Percentiles rank a stretch among this genome's conserved stretches.
These are phyloP conservation scores for Iphiclides podalirius DNA, from an alignment of 2,888 invertebrate species.

Conservation along the genomic window DNA sequence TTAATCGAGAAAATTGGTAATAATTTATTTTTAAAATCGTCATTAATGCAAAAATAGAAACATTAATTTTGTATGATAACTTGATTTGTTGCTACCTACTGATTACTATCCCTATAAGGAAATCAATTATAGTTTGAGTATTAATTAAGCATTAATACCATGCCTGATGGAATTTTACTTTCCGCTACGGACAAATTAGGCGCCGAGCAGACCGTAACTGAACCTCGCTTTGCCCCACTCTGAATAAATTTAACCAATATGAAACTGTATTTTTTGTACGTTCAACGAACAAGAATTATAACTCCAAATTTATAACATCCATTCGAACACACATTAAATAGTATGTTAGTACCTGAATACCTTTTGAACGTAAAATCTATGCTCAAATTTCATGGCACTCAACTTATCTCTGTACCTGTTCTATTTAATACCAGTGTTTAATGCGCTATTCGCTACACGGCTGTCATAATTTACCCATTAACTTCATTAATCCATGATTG, in stretches of 20 bases:
- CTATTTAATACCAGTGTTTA: neutral
- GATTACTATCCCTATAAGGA: no score
- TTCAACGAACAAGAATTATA: neutral
- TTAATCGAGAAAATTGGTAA: no score
- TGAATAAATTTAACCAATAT: neutral
- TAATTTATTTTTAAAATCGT: no score
- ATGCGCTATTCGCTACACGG: neutral
- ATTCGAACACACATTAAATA: neutral
- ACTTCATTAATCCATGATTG: neutral
- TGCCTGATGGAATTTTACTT: neutral
- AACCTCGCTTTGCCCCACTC: neutral
- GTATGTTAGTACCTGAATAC: no score
- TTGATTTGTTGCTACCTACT: no score
- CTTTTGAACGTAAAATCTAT: no score
- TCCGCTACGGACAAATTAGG: neutral
- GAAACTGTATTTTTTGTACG: neutral
- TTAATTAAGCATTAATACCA: neutral
- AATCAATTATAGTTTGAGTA: no score
- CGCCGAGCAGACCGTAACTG: neutral
- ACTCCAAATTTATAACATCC: neutral
- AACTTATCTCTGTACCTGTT: neutral
- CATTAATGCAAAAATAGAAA: no score
- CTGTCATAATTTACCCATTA: neutral
- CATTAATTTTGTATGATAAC: no score
- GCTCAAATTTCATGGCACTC: no score